Evolutionary conservation across 2,888 invertebrate species (phyloP), one percentile per base, ranked within the genome.

Genomic region (Trisateles emortualis): DNA sequence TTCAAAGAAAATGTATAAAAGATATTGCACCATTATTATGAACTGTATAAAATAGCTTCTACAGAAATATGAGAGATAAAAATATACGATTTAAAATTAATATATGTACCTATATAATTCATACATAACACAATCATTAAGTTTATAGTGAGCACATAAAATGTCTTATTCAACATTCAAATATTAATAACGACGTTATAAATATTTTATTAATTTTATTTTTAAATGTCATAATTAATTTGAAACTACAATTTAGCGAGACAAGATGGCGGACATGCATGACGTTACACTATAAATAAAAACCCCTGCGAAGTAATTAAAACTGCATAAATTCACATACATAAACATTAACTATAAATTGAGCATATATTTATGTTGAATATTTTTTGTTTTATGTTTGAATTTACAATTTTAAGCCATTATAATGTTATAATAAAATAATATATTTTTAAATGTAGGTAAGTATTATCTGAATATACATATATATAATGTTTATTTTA

Each of bases 321-420:
- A 70, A 61, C 24, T 51, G 54, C 71, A 69, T 67, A 60, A 58
- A 67, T 59, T 59, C 36, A 47, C 56, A 51, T 59, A 53, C 19
- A 61, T 64, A 43, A 64, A 58, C 52, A 53, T 33, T 29, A 48
- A 52, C 36, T 29, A 48, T 52, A 17, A 32, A 41, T 44, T 52
- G 33, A 47, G 38, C 38, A 41, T 19, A 45, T 47, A 44, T 36
- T 36, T 24, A 26, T 13, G 16, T 40, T 39, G 35, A 53, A 53
- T 44, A 33, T 13, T 0, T 19, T 19, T 36, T 32, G 26, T 26
- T 26, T 40, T 29, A 49, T 29, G 33, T 33, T 40, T 40, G 38
- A 54, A 49, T 49, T 53, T 40, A 16, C 40, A 40, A 49, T 44
- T 30, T 40, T 35, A 35, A 44, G 39, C 26, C 10, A 53, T 48